These are phyloP conservation scores for Oryctolagus cuniculus DNA, from an alignment of 2,113 vertebrate genomes.

Conservation along the genomic window DNA sequence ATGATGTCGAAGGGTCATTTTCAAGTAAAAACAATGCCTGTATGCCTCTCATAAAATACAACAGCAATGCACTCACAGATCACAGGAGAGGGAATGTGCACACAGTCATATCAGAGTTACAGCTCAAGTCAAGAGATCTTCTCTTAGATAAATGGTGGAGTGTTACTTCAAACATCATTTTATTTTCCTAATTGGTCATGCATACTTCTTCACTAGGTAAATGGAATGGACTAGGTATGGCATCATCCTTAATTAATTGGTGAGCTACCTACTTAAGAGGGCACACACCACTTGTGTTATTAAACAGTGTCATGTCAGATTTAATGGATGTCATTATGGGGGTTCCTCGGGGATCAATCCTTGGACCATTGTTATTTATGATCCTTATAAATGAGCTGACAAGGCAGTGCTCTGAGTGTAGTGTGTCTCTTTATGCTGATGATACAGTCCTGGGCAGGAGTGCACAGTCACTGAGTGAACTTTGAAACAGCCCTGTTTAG, in stretches of 20 bases:
- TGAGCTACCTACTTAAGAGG: conserved; percentile 86
- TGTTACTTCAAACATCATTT: conserved; percentile 84
- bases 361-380: conserved; percentile 88
- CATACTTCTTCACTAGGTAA: conserved; percentile 85
- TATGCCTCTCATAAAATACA: background rate
- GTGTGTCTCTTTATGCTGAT: conserved; percentile 81
- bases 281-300: conserved; percentile 86
- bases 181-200: conserved; percentile 86
- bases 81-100: conserved; percentile 57
- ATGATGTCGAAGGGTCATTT: conserved; percentile 31
- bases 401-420: conserved; percentile 80
- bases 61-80: background rate
- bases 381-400: conserved; percentile 88
- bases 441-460: conserved; percentile 72
- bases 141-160: conserved; percentile 73
- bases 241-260: conserved; percentile 89
- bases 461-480: conserved; percentile 64
- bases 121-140: conserved; percentile 77
- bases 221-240: conserved; percentile 86
- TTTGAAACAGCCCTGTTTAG: conserved; percentile 45
- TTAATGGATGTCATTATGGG: conserved; percentile 90
- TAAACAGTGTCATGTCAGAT: conserved; percentile 89
- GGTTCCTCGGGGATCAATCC: conserved; percentile 86
- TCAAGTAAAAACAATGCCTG: background rate
- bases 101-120: background rate